Conservation (phyloP, 2,888 invertebrate species). For the Eledona agricola region DNA sequence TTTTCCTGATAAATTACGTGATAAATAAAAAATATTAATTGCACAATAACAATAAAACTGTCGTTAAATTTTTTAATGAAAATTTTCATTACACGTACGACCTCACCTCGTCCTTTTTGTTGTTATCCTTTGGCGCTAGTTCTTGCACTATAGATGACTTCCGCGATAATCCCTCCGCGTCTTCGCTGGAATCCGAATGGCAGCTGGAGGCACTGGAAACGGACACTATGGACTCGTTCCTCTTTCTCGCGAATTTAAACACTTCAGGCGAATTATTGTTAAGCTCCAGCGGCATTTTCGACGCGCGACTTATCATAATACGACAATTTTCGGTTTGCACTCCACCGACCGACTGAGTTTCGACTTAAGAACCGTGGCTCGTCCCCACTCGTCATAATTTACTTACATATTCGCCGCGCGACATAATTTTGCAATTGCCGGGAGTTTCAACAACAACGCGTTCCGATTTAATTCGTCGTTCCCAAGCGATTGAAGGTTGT, state of each 20-base stretch:
- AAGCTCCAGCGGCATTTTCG: constrained; percentile 37
- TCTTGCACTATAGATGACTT: constrained; percentile 28
- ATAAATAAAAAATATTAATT: background rate
- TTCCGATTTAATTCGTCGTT: too few species aligned
- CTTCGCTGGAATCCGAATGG: constrained; percentile 51
- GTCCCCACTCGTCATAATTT: constrained; percentile 36
- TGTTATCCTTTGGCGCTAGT: constrained; percentile 31
- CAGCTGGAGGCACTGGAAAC: constrained; percentile 51
- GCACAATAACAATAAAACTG: constrained; percentile 5
- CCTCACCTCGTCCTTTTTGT: constrained; percentile 17
- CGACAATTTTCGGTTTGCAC: constrained; percentile 21
- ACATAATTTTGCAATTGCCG: constrained; percentile 10
- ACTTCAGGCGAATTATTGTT: constrained; percentile 41
- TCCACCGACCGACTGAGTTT: constrained; percentile 24
- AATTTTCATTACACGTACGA: too few species aligned
- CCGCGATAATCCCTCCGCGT: constrained; percentile 38
- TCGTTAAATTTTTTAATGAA: too few species aligned
- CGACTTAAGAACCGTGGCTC: constrained; percentile 26
- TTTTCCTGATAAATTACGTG: too few species aligned
- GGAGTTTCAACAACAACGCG: too few species aligned
- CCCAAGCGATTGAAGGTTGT: constrained; percentile 14
- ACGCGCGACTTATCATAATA: constrained; percentile 28
- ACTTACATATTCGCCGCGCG: constrained; percentile 7
- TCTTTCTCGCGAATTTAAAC: constrained; percentile 14
- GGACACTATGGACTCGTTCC: constrained; percentile 43